Evolutionary conservation across 1,140 invertebrate species (phyloP).

Genomic region (Ceratitis capitata): DNA sequence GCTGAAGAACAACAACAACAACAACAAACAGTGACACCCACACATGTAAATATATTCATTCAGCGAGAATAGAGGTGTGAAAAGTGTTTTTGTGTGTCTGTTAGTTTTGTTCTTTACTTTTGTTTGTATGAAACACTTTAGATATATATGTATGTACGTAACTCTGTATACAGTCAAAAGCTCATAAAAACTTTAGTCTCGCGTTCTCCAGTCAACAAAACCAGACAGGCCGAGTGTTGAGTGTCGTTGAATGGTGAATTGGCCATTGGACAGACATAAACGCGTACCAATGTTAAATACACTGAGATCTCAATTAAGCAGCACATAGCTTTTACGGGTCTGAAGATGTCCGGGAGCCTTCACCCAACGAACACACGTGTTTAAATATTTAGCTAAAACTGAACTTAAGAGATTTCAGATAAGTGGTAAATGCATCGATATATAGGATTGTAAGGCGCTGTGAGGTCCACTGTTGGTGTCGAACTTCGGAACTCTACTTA

Average conservation of each 20-base stretch:
- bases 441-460: too few species aligned
- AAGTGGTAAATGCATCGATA: too few species aligned
- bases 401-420: too few species aligned
- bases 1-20: not conserved
- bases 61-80: slow-evolving; percentile 1
- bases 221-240: not conserved
- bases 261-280: not conserved
- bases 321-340: too few species aligned
- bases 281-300: too few species aligned
- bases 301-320: too few species aligned
- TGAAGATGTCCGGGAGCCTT: too few species aligned
- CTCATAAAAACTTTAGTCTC: not conserved
- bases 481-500: too few species aligned
- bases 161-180: not conserved
- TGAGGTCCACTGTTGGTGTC: too few species aligned
- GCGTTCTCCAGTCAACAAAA: not conserved
- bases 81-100: not conserved
- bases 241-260: not conserved
- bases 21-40: not conserved
- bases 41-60: not conserved
- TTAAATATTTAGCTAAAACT: too few species aligned
- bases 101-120: not conserved
- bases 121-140: not conserved
- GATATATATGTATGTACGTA: not conserved
- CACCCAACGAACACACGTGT: too few species aligned